Evolutionary conservation across 2,888 invertebrate genomes (phyloP), one percentile per base, ranked within the genome.

Genomic region (Matsumyia berberina): DNA sequence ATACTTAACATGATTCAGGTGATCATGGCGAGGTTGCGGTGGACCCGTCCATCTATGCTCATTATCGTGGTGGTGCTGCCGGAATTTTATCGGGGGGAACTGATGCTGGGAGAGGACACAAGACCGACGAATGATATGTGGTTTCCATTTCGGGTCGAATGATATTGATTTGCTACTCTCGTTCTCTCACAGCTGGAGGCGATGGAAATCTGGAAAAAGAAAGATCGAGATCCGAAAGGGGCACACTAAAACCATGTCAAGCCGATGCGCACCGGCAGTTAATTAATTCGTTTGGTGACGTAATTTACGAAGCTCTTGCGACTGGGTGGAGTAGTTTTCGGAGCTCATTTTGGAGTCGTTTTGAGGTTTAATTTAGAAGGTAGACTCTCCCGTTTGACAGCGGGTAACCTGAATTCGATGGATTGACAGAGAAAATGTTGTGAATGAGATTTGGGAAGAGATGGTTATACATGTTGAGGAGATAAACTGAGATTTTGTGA

Each of bases 1-100:
- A 72, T 81, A 53, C 67, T 86, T 76, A 73, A 87, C 70, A 72
- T 81, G 70, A 78, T 69, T 78, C 64, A 55, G 70, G 77, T 77
- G 67, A 70, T 42, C 60, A 51, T 46, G 44, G 58, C 11, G n/a
- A n/a, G n/a, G n/a, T n/a, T 7, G 15, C 46, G 39, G 53, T 42
- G 51, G 46, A 62, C 49, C 15, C 35, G 42, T 62, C 42, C 24
- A 42, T 53, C 39, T n/a, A 19, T 33, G 24, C 49, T 77, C 80
- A 80, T 80, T 74, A 73, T 37, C 39, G n/a, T n/a, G n/a, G 37
- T 39, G 42, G 29, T 51, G 69, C 66, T 53, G 60, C 46, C 46
- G 77, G 77, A 44, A 77, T 82, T 76, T 37, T 17, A 46, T 60
- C 42, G n/a, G n/a, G n/a, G n/a, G n/a, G n/a, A n/a, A n/a, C n/a